Evolutionary conservation across 2,113 vertebrate species (phyloP), one percentile per base, ranked within the genome.

Genomic region (Cygnus atratus): DNA sequence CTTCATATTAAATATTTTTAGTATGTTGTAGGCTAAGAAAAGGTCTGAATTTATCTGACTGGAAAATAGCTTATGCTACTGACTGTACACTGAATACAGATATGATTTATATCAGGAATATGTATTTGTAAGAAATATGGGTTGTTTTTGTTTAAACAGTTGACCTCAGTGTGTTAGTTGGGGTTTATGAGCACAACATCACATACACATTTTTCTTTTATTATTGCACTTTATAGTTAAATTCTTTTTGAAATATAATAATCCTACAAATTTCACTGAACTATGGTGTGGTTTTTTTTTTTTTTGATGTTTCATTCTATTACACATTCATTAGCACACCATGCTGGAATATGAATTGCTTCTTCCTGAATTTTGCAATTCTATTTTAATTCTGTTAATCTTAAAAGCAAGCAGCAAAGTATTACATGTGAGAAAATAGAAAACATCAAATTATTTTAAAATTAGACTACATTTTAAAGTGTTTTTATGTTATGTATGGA

Each of bases 21-120:
- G 71, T 87, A 20, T 62, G 35, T 62, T 95, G 66, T 54, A 93
- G 77, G 54, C 73, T 91, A 83, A 82, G 87, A 84, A 92, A 88
- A 92, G 71, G 29, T 91, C 78, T 89, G 84, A 91, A 78, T 79
- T 95, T 65, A 12, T 90, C 86, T 84, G 81, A 91, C 93, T 89
- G 89, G 89, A 95, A 95, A 96, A 95, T 44, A 95, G n/a, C 43
- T 95, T 88, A 94, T 79, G 73, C 92, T 96, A 96, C 95, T 68
- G 80, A 75, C 52, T 46, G 37, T 54, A 6, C 75, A 44, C 66
- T 72, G 74, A 90, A 65, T 55, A 85, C 84, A 94, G 84, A 79
- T 92, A 57, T 68, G 16, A 79, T 92, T 93, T 79, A 61, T 81
- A 75, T 29, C 62, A 65, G 50, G n/a, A 71, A 17, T 46, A 46